Conservation (phyloP, 2,888 invertebrate genomes). For the Erannis defoliaria region DNA sequence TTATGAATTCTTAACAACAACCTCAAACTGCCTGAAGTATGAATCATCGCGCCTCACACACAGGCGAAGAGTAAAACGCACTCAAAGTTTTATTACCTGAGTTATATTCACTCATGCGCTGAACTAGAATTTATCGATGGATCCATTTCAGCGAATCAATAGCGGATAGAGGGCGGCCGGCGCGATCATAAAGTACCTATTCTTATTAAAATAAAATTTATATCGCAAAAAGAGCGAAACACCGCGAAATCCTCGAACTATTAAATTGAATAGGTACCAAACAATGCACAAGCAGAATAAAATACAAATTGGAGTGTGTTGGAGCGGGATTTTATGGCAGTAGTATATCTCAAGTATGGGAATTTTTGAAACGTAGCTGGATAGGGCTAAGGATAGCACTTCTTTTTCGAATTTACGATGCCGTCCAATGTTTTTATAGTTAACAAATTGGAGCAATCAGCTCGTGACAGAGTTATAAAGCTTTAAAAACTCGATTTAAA, state of each 20-base stretch:
- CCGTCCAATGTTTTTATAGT: conserved; percentile 63
- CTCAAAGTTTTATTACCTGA: conserved; percentile 1
- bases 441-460: conserved; percentile 77
- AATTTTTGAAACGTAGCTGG: conserved; percentile 29
- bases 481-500: conserved; percentile 62
- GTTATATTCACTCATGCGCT: neutral
- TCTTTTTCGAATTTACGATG: conserved; percentile 65
- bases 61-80: conserved; percentile 7
- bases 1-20: conserved; percentile 16
- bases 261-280: conserved; percentile 57
- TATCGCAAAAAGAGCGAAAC: conserved; percentile 48
- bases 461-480: conserved; percentile 68
- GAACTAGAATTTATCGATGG: conserved; percentile 10
- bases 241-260: conserved; percentile 44
- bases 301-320: conserved; percentile 47
- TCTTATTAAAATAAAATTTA: conserved; percentile 50
- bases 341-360: conserved; percentile 53
- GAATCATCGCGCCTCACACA: conserved; percentile 13
- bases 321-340: conserved; percentile 60
- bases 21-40: neutral
- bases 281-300: conserved; percentile 52
- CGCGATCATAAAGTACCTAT: conserved; percentile 39
- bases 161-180: conserved; percentile 3
- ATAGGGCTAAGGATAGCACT: conserved; percentile 41
- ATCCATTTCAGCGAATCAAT: conserved; percentile 4